These are phyloP conservation scores for Rhagium mordax DNA, from an alignment of 2,888 invertebrate genomes.

Conservation along the genomic window DNA sequence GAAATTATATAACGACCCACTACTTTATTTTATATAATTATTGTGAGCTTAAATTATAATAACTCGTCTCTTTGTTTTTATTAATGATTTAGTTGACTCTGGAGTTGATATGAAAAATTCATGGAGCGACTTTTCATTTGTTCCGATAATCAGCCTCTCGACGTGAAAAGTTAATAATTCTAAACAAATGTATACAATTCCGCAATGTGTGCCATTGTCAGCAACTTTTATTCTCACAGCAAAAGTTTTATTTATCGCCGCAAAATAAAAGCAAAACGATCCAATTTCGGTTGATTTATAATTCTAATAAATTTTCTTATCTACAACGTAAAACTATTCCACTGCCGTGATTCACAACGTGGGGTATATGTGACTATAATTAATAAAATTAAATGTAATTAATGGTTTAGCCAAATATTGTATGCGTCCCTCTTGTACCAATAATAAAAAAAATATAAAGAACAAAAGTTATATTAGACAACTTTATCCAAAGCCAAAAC, in stretches of 20 bases:
- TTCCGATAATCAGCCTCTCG: neutral
- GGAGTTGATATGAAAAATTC: neutral
- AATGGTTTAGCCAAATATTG: too few species aligned
- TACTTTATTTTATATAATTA: too few species aligned
- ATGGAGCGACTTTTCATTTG: too few species aligned
- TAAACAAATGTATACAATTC: conserved; percentile 15
- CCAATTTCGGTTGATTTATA: conserved; percentile 25
- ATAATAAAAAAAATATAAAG: too few species aligned
- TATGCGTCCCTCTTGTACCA: too few species aligned
- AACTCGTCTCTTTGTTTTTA: too few species aligned
- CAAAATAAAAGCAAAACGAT: conserved; percentile 15
- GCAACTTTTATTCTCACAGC: neutral
- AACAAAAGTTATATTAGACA: too few species aligned
- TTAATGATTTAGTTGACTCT: neutral
- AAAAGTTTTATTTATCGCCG: conserved; percentile 24
- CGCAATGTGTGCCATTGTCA: conserved; percentile 9
- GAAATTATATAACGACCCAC: too few species aligned
- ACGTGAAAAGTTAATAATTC: conserved; percentile 8
- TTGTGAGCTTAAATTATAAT: too few species aligned
- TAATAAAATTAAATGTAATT: neutral
- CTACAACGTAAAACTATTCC: conserved; percentile 14
- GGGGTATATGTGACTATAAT: neutral
- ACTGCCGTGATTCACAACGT: neutral
- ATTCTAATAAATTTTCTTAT: conserved; percentile 28
- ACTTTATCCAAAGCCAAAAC: too few species aligned